Conservation (phyloP, 2,888 invertebrate genomes). For the Campaea margaritaria region DNA sequence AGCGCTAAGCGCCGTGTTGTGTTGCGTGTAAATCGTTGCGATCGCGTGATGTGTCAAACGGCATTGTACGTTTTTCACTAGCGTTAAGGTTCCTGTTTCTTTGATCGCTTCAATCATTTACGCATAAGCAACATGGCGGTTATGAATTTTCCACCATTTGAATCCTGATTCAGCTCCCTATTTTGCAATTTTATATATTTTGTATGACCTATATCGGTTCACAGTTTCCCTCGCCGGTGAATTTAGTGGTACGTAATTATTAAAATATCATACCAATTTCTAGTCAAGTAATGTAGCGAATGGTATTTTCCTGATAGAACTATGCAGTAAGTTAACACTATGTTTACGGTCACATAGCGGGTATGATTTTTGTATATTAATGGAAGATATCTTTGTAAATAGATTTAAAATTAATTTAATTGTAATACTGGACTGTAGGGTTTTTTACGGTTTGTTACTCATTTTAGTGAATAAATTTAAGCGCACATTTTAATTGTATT, state of each 20-base stretch:
- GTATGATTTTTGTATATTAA: slow-evolving; percentile 25
- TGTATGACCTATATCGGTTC: slow-evolving; percentile 42
- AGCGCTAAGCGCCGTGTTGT: slow-evolving; percentile 27
- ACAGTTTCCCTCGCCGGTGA: slow-evolving; percentile 42
- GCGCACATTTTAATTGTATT: slow-evolving; percentile 22
- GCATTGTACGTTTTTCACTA: no score
- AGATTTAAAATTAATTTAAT: slow-evolving; percentile 9
- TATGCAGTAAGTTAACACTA: slow-evolving; percentile 14
- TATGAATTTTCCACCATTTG: slow-evolving; percentile 31
- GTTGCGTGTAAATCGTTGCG: not conserved
- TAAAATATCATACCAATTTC: slow-evolving; percentile 46
- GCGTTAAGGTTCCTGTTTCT: not conserved
- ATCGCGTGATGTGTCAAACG: no score
- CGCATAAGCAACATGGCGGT: not conserved
- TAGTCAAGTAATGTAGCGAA: slow-evolving; percentile 41
- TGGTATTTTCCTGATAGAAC: slow-evolving; percentile 30
- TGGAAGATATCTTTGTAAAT: slow-evolving; percentile 33
- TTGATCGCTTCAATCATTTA: not conserved
- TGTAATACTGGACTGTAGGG: slow-evolving; percentile 16
- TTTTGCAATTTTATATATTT: slow-evolving; percentile 63
- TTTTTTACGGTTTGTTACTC: slow-evolving; percentile 33
- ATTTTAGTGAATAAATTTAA: slow-evolving; percentile 30
- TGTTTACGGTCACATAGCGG: slow-evolving; percentile 20
- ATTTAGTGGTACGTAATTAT: slow-evolving; percentile 45
- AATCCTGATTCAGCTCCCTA: slow-evolving; percentile 50